Base-by-base conservation (phyloP, 2,888 invertebrate genomes). In the Hylaea fasciaria region DNA sequence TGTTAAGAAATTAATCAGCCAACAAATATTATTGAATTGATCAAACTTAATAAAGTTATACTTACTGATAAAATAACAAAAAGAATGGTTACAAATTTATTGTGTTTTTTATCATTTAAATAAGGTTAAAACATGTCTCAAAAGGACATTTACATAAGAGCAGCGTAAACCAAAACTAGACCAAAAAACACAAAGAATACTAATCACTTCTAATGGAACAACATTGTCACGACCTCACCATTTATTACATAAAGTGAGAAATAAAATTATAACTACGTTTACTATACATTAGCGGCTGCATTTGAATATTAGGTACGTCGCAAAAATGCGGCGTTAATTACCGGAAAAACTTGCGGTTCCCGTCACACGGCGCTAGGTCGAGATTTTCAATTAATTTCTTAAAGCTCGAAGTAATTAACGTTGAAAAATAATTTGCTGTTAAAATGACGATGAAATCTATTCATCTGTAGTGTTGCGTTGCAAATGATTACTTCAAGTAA, bases 321-420 rank as follows among this genome's bases (percentile, higher is more conserved):
- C 35, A 12, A 16, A 12, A 16, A 28, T 13, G 13, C 28, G n/a
- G 14, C 8, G 22, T 46, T 47, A 52, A 57, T 57, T 57, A 51
- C 40, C n/a, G 50, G 29, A 29, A 51, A 57, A 22, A 51, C 41
- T 12, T n/a, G 12, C 40, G 46, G 39, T 50, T 57, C 8, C 45
- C 50, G 50, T 35, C 35, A 43, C 35, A 52, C 12, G 35, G 35
- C 37, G 13, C 22, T 14, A 28, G n/a, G 22, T 39, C 39, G 48
- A 17, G 46, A 14, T 57, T 57, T 57, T 57, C 22, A 52, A 41
- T 47, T 51, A 40, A 57, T 57, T 57, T 41, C 51, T 47, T 35
- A 35, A 48, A 22, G 56, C 28, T 44, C 16, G 7, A n/a, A 12
- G 35, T 29, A 12, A 14, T 43, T 9, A 50, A 39, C 39, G 37